A percentile compares a stretch with the other conserved stretches of the same genome.
These are phyloP conservation scores for Margaritifera margaritifera DNA, from an alignment of 2,888 invertebrate species.

Conservation along the genomic window DNA sequence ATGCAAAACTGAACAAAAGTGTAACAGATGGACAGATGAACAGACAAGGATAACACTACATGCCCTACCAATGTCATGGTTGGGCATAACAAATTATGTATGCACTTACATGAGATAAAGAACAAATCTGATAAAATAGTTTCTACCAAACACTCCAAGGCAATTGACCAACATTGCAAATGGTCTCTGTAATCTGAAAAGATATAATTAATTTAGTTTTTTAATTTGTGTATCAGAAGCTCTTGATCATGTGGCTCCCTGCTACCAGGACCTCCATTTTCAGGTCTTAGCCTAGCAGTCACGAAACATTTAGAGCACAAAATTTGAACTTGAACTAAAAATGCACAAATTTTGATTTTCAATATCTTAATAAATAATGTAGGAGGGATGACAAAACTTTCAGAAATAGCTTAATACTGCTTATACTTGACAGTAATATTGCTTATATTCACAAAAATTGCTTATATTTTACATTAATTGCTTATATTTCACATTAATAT, in stretches of 20 bases:
- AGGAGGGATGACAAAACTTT: too few relatives aligned
- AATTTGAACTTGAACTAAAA: not conserved
- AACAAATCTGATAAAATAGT: constrained; percentile 62
- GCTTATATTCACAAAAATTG: too few relatives aligned
- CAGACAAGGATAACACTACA: not conserved
- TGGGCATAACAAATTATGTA: not conserved
- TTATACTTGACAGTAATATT: too few relatives aligned
- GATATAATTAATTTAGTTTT: not conserved
- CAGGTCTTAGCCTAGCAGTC: too few relatives aligned
- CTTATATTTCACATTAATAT: too few relatives aligned
- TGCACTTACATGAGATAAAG: constrained; percentile 59
- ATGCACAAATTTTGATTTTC: not conserved
- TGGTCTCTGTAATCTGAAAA: constrained; percentile 56
- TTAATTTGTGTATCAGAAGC: not conserved
- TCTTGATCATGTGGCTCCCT: not conserved
- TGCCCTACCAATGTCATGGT: not conserved
- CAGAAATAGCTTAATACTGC: too few relatives aligned
- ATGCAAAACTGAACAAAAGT: too few relatives aligned
- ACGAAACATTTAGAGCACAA: not conserved
- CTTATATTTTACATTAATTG: too few relatives aligned
- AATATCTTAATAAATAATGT: too few relatives aligned
- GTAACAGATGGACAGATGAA: not conserved
- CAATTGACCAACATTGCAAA: constrained; percentile 47
- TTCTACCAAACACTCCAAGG: constrained; percentile 54
- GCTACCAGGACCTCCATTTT: not conserved